Conservation (phyloP, 1,140 invertebrate species). For the Aplysia californica region DNA sequence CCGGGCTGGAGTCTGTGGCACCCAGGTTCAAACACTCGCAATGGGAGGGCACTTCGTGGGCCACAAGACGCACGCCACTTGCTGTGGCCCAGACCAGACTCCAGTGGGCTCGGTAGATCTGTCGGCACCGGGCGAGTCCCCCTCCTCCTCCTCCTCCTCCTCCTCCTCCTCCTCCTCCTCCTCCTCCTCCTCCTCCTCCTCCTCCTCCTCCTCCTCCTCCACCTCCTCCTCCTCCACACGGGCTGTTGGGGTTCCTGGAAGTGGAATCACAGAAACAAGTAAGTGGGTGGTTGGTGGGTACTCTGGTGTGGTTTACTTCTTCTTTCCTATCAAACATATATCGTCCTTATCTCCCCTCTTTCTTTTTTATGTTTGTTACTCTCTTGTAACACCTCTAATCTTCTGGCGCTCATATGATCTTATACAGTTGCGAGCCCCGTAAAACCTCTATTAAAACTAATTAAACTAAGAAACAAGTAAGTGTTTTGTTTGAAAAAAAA, state of each 20-base stretch:
- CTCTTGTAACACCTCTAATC: too few species aligned
- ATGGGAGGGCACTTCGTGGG: slow-evolving; percentile 39
- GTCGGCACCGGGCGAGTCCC: slow-evolving; percentile 25
- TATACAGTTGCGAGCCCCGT: too few species aligned
- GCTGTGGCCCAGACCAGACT: slow-evolving; percentile 30
- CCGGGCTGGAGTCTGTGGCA: neutral
- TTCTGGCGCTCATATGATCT: too few species aligned
- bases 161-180: too few species aligned
- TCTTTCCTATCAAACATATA: neutral
- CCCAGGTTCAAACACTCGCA: slow-evolving; percentile 39
- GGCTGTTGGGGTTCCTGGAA: slow-evolving; percentile 33
- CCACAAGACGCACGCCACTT: slow-evolving; percentile 23
- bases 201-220: too few species aligned
- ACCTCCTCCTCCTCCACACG: slow-evolving; percentile 26
- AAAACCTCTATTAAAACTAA: too few species aligned
- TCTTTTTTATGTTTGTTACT: too few species aligned
- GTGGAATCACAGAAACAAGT: too few species aligned
- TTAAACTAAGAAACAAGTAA: neutral
- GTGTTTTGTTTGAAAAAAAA: neutral
- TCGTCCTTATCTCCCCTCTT: too few species aligned
- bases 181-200: too few species aligned
- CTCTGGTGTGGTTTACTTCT: too few species aligned
- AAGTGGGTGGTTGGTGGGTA: too few species aligned
- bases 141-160: slow-evolving; percentile 1
- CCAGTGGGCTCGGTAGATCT: slow-evolving; percentile 37